Conservation (phyloP, 2,797 vertebrate species). For the Phrynocephalus vlangalii region DNA sequence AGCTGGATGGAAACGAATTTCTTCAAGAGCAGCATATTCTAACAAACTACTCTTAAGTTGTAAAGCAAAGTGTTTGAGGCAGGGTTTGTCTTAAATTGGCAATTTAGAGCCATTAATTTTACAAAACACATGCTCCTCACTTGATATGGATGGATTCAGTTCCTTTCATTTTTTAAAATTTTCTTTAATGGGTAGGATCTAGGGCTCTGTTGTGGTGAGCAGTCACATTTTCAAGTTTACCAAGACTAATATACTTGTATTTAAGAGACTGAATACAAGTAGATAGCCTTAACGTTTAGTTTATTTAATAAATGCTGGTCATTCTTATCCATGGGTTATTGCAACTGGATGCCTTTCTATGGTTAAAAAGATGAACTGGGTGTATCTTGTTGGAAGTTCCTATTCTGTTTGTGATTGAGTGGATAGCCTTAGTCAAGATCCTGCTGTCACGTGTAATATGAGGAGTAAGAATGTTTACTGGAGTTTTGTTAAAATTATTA, state of each 20-base stretch:
- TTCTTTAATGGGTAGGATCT: not conserved
- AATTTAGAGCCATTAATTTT: too few species aligned
- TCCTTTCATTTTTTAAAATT: not conserved
- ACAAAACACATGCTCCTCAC: not conserved
- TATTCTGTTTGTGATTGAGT: too few species aligned
- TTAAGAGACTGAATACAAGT: not conserved
- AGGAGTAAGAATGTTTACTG: not conserved
- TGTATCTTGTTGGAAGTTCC: not conserved
- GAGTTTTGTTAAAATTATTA: not conserved
- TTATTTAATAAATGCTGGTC: not conserved
- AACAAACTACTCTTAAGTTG: too few species aligned
- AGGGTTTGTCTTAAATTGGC: too few species aligned
- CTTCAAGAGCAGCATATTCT: too few species aligned
- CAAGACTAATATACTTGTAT: not conserved
- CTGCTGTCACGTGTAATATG: not conserved
- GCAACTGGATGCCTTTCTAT: not conserved
- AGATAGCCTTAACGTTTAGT: not conserved
- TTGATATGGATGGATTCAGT: not conserved
- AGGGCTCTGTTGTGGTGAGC: too few species aligned
- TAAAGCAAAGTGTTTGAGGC: too few species aligned
- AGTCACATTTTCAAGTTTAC: too few species aligned
- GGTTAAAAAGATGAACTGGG: not conserved
- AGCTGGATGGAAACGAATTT: too few species aligned
- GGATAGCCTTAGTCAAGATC: not conserved
- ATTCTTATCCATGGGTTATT: not conserved